Percentiles rank a stretch among this genome's conserved stretches.
phyloP scores from a whole-genome alignment of 2,888 invertebrate species.

The Ceraclea dissimilis region DNA sequence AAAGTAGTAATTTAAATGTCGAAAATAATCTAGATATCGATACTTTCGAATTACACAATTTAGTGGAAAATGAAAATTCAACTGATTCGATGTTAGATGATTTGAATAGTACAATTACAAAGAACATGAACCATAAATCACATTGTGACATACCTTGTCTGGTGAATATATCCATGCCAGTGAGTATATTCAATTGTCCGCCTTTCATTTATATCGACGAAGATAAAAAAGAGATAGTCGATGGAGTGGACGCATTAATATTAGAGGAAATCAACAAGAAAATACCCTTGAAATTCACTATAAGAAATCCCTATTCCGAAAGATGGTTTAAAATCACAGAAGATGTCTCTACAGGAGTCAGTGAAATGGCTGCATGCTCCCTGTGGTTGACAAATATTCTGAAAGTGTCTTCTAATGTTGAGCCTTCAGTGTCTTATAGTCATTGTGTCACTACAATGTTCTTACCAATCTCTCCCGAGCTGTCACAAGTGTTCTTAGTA shows the following conservation, averaged over 20 bases:
- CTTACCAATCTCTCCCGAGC: background rate
- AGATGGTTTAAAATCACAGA: background rate
- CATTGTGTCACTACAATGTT: background rate
- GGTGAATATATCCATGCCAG: background rate
- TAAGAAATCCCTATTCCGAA: background rate
- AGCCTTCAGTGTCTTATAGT: background rate
- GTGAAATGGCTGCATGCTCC: background rate
- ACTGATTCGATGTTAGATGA: background rate
- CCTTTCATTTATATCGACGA: background rate
- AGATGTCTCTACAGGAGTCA: background rate
- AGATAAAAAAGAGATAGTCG: background rate
- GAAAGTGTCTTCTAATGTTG: background rate
- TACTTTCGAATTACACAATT: background rate
- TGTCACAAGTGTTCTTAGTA: background rate
- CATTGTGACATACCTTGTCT: background rate
- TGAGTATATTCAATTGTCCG: conserved; percentile 1
- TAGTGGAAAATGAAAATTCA: background rate
- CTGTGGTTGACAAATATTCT: background rate
- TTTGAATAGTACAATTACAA: background rate
- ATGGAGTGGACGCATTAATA: background rate
- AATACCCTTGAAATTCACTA: background rate
- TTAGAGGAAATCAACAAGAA: background rate
- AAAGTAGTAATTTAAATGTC: too few species aligned
- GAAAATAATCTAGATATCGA: background rate
- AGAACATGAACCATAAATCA: too few species aligned